phyloP scores from a whole-genome alignment of 37 sponge, comb jelly and placozoan species.

The Mnemiopsis leidyi region DNA sequence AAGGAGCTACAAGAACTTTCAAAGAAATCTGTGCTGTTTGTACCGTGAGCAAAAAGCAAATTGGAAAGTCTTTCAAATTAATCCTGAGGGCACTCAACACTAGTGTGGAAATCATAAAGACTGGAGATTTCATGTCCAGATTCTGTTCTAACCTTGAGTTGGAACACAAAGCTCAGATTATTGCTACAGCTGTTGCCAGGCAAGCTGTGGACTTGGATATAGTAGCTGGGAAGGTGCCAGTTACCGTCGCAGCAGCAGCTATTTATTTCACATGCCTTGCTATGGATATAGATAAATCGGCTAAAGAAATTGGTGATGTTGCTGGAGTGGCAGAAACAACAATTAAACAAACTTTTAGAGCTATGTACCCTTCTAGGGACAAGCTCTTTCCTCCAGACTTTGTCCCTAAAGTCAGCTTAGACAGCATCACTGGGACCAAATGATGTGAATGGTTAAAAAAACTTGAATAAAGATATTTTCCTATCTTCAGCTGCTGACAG shows the following conservation, averaged over 20 bases:
- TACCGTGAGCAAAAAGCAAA: conserved; percentile 89
- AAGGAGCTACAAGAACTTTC: conserved; percentile 91
- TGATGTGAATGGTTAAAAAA: too few species aligned
- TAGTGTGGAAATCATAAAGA: conserved; percentile 69
- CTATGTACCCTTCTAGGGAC: conserved; percentile 78
- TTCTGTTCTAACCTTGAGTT: conserved; percentile 85
- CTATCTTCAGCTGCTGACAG: too few species aligned
- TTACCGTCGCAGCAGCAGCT: conserved; percentile 90
- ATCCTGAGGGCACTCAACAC: conserved; percentile 75
- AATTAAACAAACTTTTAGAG: conserved; percentile 85
- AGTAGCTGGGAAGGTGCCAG: conserved; percentile 80
- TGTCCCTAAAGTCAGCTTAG: conserved; percentile 18
- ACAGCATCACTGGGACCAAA: not conserved
- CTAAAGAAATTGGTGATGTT: conserved; percentile 88
- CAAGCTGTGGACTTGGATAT: conserved; percentile 84
- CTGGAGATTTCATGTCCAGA: conserved; percentile 90
- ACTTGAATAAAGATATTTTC: too few species aligned
- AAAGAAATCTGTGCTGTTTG: conserved; percentile 98
- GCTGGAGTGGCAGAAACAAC: conserved; percentile 99
- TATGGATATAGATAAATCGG: conserved; percentile 36
- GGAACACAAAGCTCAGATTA: conserved; percentile 75
- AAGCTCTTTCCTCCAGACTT: conserved; percentile 89
- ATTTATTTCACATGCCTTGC: conserved; percentile 71
- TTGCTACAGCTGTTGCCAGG: conserved; percentile 89
- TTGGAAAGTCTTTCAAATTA: conserved; percentile 93